Percentiles rank a stretch among this genome's conserved stretches.
phyloP scores from a whole-genome alignment of 2,797 vertebrate genomes.

The Mallotus villosus region DNA sequence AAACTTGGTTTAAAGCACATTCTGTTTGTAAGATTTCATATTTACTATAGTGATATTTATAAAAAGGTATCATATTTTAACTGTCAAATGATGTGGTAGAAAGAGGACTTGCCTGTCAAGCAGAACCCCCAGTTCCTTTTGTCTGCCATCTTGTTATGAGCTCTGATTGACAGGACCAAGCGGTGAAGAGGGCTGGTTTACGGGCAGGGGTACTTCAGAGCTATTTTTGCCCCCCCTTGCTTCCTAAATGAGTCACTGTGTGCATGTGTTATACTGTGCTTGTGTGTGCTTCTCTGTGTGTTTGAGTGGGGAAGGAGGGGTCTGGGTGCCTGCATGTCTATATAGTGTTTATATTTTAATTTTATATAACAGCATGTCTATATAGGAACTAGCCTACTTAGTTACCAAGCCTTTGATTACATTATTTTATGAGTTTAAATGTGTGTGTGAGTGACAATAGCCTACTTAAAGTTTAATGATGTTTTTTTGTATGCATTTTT shows the following conservation, averaged over 20 bases:
- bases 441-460: too few species aligned
- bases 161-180: constrained; percentile 78
- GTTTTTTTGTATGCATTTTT: background rate
- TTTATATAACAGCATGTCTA: too few species aligned
- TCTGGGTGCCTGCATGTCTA: background rate
- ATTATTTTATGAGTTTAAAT: too few species aligned
- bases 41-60: background rate
- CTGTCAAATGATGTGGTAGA: background rate
- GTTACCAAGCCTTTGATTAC: too few species aligned
- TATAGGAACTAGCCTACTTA: too few species aligned
- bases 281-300: constrained; percentile 5
- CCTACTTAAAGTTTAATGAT: too few species aligned
- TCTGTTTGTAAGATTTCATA: background rate
- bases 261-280: background rate
- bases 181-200: constrained; percentile 52
- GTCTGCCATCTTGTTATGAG: constrained; percentile 76
- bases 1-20: background rate
- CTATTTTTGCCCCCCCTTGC: constrained; percentile 70
- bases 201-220: constrained; percentile 39
- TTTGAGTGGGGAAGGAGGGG: background rate
- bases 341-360: background rate
- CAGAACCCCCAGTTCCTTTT: constrained; percentile 63
- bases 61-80: background rate
- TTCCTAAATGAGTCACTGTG: constrained; percentile 15
- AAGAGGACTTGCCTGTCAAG: constrained; percentile 72